Evolutionary conservation across 2,113 vertebrate species (phyloP), one percentile per base, ranked within the genome.

Genomic region (Barnardius zonarius): DNA sequence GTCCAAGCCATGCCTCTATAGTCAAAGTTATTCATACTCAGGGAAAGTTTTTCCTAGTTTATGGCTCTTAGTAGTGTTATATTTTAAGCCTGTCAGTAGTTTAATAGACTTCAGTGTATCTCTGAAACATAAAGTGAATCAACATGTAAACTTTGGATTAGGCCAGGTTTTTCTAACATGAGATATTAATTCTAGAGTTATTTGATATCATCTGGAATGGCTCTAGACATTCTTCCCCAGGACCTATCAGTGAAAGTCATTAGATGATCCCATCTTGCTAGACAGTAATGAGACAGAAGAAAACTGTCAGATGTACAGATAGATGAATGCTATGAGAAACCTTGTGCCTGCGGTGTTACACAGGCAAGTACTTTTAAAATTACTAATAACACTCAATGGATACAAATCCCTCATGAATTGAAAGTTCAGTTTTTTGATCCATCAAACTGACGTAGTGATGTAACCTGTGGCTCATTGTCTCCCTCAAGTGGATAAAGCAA

Each of bases 401-500:
- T 37, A 57, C 25, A 70, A 93, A 67, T 44, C 24, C 23, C 16
- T 83, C 44, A 61, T 46, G 55, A 75, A 69, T 39, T 70, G 64
- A 46, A 83, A 79, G 18, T 69, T 90, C 23, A 27, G 0, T 92
- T 89, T 86, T 76, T 4, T 49, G 25, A 66, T 18, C 39, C 41
- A 55, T 73, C 74, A 68, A 48, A 78, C 4, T 48, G 55, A 54
- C 24, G 9, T 17, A 37, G 0, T 4, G 16, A 52, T 59, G 15
- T 78, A 61, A 92, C 96, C 94, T 75, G 11, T 96, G 68, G 90
- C 93, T 95, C 75, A 5, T 73, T 94, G 87, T 96, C 93, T 96
- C 93, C 94, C 93, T 86, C 94, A 90, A 96, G 94, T 91, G 96
- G 94, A 41, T 67, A 90, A 93, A 9, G 33, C 31, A 74, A 83